Evolutionary conservation across 2,797 vertebrate species (phyloP).

Genomic region (Centroberyx gerrardi): DNA sequence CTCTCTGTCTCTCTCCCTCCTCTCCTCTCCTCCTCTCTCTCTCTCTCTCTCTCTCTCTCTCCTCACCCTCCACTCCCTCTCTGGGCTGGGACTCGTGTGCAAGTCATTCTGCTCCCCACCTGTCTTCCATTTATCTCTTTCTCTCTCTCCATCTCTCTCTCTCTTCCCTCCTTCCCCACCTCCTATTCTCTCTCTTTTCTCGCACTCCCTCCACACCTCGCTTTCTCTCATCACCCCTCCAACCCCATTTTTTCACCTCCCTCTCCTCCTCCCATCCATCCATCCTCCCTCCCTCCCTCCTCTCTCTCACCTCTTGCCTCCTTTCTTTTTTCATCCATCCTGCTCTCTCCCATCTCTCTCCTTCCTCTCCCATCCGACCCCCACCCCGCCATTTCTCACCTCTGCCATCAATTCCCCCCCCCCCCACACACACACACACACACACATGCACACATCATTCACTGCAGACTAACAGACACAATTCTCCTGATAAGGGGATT

Average conservation of each 20-base stretch:
- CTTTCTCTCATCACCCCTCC: constrained; percentile 22
- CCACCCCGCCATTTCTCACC: constrained; percentile 56
- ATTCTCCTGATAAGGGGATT: constrained; percentile 73
- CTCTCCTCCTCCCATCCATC: constrained; percentile 35
- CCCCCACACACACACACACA: neutral
- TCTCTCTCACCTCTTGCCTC: constrained; percentile 47
- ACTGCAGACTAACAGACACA: constrained; percentile 63
- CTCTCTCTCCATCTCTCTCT: constrained; percentile 29
- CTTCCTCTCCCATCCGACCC: constrained; percentile 43
- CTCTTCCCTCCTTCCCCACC: constrained; percentile 23
- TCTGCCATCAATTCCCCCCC: constrained; percentile 13
- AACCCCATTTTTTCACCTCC: neutral
- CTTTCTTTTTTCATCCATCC: constrained; percentile 53
- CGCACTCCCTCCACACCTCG: neutral
- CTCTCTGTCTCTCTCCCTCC: constrained; percentile 64
- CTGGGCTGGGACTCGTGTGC: constrained; percentile 62
- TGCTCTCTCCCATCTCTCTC: constrained; percentile 26
- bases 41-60: constrained; percentile 23
- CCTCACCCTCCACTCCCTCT: constrained; percentile 49
- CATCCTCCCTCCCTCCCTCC: constrained; percentile 18
- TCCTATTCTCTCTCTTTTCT: constrained; percentile 39
- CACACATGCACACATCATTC: constrained; percentile 45
- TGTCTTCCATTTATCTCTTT: constrained; percentile 72
- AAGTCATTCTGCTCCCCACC: constrained; percentile 72
- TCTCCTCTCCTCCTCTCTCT: constrained; percentile 29